phyloP scores from a whole-genome alignment of 2,113 vertebrate species.

The Hippoglossus stenolepis region DNA sequence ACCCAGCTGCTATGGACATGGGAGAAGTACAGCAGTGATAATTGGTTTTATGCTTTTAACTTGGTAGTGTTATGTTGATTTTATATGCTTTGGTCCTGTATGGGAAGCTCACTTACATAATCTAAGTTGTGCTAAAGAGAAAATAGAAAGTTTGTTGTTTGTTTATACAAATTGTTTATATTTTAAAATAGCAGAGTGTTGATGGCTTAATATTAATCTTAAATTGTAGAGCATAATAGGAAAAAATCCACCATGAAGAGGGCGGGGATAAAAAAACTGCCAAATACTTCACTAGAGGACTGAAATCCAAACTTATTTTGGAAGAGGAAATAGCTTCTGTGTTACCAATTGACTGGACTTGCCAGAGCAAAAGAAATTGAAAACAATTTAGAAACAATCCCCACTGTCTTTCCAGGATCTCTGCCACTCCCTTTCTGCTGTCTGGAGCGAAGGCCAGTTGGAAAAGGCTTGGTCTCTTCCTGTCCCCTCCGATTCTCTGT shows the following conservation, averaged over 20 bases:
- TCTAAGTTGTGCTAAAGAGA: conserved; percentile 1
- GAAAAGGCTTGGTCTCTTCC: conserved; percentile 52
- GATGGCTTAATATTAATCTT: too few species aligned
- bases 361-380: neutral
- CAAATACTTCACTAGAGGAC: neutral
- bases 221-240: too few species aligned
- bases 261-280: conserved; percentile 2
- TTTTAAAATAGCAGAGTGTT: too few species aligned
- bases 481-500: conserved; percentile 43
- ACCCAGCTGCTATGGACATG: conserved; percentile 58
- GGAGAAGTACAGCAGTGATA: conserved; percentile 38
- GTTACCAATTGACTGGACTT: conserved; percentile 27
- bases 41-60: conserved; percentile 52
- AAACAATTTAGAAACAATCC: neutral
- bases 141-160: neutral
- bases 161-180: too few species aligned
- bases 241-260: neutral
- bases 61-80: conserved; percentile 30
- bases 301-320: conserved; percentile 12
- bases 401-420: neutral
- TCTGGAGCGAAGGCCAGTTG: conserved; percentile 64
- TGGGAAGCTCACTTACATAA: neutral
- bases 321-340: conserved; percentile 49
- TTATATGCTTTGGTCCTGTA: conserved; percentile 10
- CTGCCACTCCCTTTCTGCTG: conserved; percentile 31